Base-by-base conservation (phyloP, 2,797 vertebrate genomes). In the Anabacerthia variegaticeps region DNA sequence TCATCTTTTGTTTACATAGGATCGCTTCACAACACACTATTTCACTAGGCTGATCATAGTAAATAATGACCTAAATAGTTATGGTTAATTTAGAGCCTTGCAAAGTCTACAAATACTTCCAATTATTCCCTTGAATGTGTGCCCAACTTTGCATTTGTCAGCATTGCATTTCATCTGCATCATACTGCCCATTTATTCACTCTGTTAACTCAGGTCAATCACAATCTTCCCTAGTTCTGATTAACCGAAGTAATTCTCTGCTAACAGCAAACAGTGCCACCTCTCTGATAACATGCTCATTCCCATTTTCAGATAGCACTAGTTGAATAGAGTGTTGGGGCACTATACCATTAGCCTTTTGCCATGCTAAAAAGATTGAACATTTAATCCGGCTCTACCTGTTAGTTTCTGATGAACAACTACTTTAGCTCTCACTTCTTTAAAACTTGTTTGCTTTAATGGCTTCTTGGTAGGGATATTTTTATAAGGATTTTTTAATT, bases 171-270 rank as follows among this genome's bases (percentile, higher is more conserved):
- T 93, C 72, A 46, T 65, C 63, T 67, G 37, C 71, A 76, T 78
- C 73, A 63, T 61, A 20, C 46, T 88, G 69, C 43, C 92, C 51
- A 43, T 73, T 84, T 93, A 86, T 75, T 66, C 73, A 46, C 67
- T 91, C 89, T 82, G 77, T 94, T 93, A 96, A 86, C 76, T 51
- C 67, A 24, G 86, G 73, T 94, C 82, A 86, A 19, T 94, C 93
- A 82, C 67, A 92, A 71, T 82, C 69, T 88, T 90, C 65, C 62
- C 52, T 28, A 51, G 55, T 81, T 85, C 52, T 88, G 85, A 89
- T 84, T 79, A 96, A 81, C 51, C 66, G 34, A 59, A 84, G 24
- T 61, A 52, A 86, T 67, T 88, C 69, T 58, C 58, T 69, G 61
- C 62, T 72, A 54, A 46, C 43, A 59, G 79, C 66, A 56, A 81